phyloP scores from a whole-genome alignment of 2,797 vertebrate genomes.

The Dendrocincla tyrannina region DNA sequence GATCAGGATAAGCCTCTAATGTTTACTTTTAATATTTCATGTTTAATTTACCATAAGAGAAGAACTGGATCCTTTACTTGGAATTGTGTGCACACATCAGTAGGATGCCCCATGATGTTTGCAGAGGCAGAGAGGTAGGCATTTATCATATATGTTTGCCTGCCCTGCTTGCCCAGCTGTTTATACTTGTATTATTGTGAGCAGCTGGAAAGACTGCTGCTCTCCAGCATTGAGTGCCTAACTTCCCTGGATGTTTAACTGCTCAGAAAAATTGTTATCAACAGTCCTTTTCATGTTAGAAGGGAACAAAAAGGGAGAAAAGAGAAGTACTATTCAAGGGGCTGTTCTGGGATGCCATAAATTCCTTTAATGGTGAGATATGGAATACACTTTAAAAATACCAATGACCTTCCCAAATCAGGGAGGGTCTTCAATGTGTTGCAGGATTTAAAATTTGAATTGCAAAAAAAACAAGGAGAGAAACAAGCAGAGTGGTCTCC shows the following conservation, averaged over 20 bases:
- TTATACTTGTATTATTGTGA: neutral
- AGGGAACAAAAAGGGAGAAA: neutral
- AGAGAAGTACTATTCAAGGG: neutral
- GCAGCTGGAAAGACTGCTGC: neutral
- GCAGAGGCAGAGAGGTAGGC: neutral
- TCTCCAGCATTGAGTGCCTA: neutral
- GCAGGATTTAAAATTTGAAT: neutral
- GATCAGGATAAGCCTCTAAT: neutral
- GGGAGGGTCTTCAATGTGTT: neutral
- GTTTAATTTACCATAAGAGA: neutral
- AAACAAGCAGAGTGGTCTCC: neutral
- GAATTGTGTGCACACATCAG: neutral
- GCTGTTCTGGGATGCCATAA: neutral
- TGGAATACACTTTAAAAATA: neutral
- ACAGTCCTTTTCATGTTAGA: neutral
- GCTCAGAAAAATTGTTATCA: neutral
- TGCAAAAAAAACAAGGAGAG: rapidly evolving
- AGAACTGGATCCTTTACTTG: neutral
- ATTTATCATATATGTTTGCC: neutral
- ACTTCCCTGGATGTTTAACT: neutral
- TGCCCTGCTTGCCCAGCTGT: neutral
- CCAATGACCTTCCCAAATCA: neutral
- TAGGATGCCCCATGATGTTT: neutral
- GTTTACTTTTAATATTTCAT: neutral
- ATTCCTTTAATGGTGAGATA: neutral